Percentiles rank a stretch among this genome's conserved stretches.
Conservation (phyloP, 1,140 invertebrate species). For the Pentalonia nigronervosa region DNA sequence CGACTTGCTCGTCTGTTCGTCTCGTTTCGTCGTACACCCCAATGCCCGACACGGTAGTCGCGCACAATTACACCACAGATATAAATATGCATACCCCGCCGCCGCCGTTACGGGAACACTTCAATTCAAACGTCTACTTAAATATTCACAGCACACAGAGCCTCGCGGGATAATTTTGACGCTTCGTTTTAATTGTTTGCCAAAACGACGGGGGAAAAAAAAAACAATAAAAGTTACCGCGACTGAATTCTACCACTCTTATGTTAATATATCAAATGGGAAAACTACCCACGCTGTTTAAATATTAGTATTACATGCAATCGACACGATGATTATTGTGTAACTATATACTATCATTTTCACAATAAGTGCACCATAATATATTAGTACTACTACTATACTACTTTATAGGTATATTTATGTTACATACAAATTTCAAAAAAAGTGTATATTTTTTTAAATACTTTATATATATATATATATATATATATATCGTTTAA, state of each 20-base stretch:
- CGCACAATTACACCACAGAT: neutral
- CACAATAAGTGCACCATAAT: neutral
- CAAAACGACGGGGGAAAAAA: neutral
- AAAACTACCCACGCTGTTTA: neutral
- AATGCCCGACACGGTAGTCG: neutral
- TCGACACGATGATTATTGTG: neutral
- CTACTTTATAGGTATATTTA: neutral
- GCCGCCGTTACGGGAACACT: neutral
- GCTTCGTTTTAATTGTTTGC: conserved; percentile 15
- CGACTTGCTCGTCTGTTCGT: neutral
- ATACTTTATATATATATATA: too few species aligned
- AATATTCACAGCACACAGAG: conserved; percentile 6
- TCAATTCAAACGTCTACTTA: conserved; percentile 2
- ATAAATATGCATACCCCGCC: neutral
- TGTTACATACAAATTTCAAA: too few species aligned
- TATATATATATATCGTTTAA: too few species aligned
- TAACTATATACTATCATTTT: neutral
- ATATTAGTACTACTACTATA: too few species aligned
- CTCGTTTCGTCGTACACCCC: neutral
- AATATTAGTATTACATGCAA: neutral
- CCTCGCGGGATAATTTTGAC: neutral
- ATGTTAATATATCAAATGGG: neutral
- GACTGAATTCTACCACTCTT: neutral
- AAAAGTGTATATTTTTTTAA: too few species aligned
- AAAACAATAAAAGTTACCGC: neutral